These are phyloP conservation scores for Noctilio leporinus DNA, from an alignment of 2,113 vertebrate genomes.

Conservation along the genomic window DNA sequence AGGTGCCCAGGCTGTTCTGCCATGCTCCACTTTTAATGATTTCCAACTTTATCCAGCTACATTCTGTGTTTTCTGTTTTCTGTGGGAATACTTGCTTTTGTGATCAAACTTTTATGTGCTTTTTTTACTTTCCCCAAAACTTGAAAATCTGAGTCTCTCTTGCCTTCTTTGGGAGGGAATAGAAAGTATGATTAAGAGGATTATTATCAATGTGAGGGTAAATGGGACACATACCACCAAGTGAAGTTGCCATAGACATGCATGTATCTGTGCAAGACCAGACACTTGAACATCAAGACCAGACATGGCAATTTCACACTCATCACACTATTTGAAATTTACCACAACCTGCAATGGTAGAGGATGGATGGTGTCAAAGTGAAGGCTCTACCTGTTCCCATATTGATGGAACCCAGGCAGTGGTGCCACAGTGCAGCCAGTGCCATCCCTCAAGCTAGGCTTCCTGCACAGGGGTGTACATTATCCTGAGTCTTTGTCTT, in stretches of 20 bases:
- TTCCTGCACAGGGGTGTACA: background rate
- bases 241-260: background rate
- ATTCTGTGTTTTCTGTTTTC: background rate
- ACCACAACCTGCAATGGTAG: accelerated
- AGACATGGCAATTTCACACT: accelerated
- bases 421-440: background rate
- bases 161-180: background rate
- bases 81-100: background rate
- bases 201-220: background rate
- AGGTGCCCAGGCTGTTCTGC: background rate
- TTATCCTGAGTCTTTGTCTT: constrained; percentile 36
- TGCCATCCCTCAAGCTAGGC: accelerated
- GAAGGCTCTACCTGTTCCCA: too few relatives aligned
- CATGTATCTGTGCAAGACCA: too few relatives aligned
- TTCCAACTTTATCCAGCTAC: background rate
- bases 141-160: background rate
- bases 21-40: background rate
- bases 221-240: accelerated
- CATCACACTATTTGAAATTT: too few relatives aligned
- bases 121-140: background rate
- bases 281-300: too few relatives aligned
- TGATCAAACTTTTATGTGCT: background rate
- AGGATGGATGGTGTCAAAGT: accelerated
- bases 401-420: accelerated
- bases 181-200: background rate